A percentile compares a stretch with the other conserved stretches of the same genome.
phyloP scores from a whole-genome alignment of 1,140 invertebrate genomes.

The Pseudobourletiella spinata region DNA sequence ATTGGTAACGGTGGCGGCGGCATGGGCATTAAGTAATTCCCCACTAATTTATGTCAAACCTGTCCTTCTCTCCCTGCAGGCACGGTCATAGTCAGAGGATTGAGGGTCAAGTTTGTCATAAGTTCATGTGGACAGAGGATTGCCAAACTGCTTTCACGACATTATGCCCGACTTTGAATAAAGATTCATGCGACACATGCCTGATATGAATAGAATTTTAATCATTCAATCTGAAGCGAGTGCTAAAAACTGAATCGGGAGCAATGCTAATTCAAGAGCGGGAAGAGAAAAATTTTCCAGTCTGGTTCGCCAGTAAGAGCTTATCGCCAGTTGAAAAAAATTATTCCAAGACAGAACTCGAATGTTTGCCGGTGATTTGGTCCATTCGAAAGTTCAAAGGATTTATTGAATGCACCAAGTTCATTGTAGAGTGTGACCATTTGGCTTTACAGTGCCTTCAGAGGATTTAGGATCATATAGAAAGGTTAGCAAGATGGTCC shows the following conservation, averaged over 20 bases:
- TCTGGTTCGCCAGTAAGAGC: conserved; percentile 36
- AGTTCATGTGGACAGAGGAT: conserved; percentile 34
- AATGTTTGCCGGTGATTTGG: conserved; percentile 46
- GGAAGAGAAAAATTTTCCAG: conserved; percentile 36
- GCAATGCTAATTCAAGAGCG: conserved; percentile 36
- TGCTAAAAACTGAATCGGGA: conserved; percentile 36
- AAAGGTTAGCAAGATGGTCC: no score
- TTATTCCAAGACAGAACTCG: conserved; percentile 43
- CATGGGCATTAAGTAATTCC: no score
- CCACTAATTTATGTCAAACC: no score
- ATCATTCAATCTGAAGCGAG: conserved; percentile 37
- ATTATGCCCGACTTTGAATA: conserved; percentile 36
- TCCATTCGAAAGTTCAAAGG: conserved; percentile 42
- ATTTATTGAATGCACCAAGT: no score
- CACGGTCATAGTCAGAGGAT: no score
- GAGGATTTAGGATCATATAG: no score
- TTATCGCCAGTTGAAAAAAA: conserved; percentile 42
- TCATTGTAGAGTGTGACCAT: no score
- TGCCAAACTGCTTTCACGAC: conserved; percentile 34
- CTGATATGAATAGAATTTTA: conserved; percentile 35
- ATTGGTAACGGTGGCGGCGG: no score
- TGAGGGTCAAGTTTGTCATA: no score
- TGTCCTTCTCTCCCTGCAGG: no score
- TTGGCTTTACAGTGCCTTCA: no score
- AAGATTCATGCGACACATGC: conserved; percentile 32